Evolutionary conservation across 2,113 vertebrate species (phyloP), one percentile per base, ranked within the genome.

Genomic region (Chrysochloris asiatica): DNA sequence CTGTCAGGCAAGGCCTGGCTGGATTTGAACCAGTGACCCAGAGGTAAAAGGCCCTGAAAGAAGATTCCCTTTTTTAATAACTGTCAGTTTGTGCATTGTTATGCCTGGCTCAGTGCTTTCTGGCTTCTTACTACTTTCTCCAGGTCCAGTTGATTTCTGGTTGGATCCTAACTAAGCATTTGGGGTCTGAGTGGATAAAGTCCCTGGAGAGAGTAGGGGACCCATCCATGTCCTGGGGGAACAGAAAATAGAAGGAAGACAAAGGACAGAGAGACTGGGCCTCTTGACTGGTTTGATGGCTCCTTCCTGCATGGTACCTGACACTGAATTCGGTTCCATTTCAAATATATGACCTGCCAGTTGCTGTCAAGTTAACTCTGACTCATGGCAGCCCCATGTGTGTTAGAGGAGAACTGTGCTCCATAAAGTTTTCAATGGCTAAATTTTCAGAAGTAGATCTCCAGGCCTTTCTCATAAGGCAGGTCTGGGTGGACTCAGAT

Each of bases 11-110:
- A 79, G 86, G 86, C 67, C 85, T 85, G 78, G 92, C 78, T 97
- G 89, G 92, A 95, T 86, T 95, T 96, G 90, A 92, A 96, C 93
- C 72, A 14, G 19, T 96, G 96, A 94, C 95, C 96, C 48, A 73
- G 92, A 93, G 88, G 77, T 87, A 80, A 93, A 92, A 89, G 89
- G 92, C 86, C 54, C 36, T 0, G 11, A 43, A 47, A 54, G n/a
- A 56, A 72, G 69, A 81, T n/a, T 63, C 45, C 79, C 82, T 50
- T 82, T 33, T 43, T 26, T 76, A 88, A 43, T 71, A 48, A 76
- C 73, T 0, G 21, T 78, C 73, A 79, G 56, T 56, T 52, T n/a
- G 47, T 4, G 41, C 59, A 77, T 94, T 6, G 4, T 79, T 79
- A 43, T 8, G 17, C 43, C 43, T 2, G 33, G 73, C 69, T 65